Evolutionary conservation across 2,888 invertebrate genomes (phyloP).

Genomic region (Mythimna albipuncta): DNA sequence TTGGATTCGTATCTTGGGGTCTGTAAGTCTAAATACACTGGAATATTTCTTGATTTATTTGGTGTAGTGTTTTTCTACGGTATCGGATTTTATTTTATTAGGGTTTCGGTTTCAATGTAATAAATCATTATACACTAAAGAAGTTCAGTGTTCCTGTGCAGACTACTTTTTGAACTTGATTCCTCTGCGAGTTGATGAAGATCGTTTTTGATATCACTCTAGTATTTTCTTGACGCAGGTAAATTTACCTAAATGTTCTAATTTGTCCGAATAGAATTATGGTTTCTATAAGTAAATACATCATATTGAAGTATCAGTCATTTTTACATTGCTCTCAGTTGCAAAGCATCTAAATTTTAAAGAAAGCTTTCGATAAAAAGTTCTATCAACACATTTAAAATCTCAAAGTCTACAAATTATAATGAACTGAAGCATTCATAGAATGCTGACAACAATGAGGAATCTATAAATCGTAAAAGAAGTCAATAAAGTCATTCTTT

Average conservation of each 20-base stretch:
- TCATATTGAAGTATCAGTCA: too few relatives aligned
- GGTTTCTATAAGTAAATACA: too few relatives aligned
- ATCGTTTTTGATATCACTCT: not conserved
- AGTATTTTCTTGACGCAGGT: not conserved
- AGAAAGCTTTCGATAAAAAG: not conserved
- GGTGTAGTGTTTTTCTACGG: constrained; percentile 21
- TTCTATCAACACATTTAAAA: not conserved
- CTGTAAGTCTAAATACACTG: constrained; percentile 37
- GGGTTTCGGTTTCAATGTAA: not conserved
- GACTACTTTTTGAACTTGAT: not conserved
- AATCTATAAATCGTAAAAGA: constrained; percentile 21
- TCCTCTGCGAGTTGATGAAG: not conserved
- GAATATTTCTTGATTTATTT: constrained; percentile 34
- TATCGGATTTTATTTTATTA: not conserved
- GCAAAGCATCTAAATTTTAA: too few relatives aligned
- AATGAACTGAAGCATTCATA: not conserved
- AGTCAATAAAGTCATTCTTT: constrained; percentile 29
- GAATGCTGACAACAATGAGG: constrained; percentile 14
- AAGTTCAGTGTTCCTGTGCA: not conserved
- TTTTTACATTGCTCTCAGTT: too few relatives aligned
- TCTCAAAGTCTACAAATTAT: not conserved
- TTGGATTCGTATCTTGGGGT: constrained; percentile 61
- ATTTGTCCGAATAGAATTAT: not conserved
- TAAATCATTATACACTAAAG: not conserved
- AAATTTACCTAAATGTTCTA: not conserved